Conservation (phyloP, 2,888 invertebrate species). For the Trachelus tabidus region DNA sequence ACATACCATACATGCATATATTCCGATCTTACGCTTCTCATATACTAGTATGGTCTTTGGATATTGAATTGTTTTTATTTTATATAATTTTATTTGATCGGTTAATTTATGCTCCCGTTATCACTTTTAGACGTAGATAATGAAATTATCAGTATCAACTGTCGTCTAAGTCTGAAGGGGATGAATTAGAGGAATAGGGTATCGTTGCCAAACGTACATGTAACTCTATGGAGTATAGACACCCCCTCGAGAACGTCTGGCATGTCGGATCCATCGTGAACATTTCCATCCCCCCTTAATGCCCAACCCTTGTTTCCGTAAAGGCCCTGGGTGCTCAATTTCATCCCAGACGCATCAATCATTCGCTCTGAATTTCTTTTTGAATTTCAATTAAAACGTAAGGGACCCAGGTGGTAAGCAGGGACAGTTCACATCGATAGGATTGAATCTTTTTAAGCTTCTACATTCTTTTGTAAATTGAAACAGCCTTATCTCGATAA, state of each 20-base stretch:
- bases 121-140: background rate
- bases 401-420: background rate
- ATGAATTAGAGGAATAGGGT: background rate
- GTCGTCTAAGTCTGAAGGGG: background rate
- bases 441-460: background rate
- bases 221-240: background rate
- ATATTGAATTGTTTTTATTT: background rate
- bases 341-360: conserved; percentile 1
- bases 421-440: background rate
- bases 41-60: background rate
- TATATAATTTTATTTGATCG: background rate
- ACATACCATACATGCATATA: background rate
- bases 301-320: background rate
- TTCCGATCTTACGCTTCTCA: background rate
- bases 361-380: background rate
- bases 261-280: background rate
- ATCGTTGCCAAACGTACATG: background rate
- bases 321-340: background rate
- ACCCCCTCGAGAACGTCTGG: background rate
- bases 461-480: background rate
- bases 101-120: background rate
- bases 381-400: conserved; percentile 1
- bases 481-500: background rate
- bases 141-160: background rate
- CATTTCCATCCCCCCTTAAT: background rate